A percentile compares a stretch with the other conserved stretches of the same genome.
phyloP scores from a whole-genome alignment of 2,888 invertebrate species.

The Torymus tubicola region DNA sequence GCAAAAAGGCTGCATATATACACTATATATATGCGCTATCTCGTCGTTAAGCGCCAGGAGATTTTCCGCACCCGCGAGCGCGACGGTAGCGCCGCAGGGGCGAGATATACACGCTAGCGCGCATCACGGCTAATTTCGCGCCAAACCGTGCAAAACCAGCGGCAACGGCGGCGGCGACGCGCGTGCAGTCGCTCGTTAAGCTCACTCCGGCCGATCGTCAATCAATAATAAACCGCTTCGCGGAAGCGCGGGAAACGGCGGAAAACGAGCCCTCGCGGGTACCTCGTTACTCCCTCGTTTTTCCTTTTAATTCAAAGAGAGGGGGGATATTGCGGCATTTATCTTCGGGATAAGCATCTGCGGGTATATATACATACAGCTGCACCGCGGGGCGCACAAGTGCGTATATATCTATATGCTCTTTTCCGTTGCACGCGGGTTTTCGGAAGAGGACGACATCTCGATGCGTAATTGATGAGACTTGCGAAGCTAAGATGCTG shows the following conservation, averaged over 20 bases:
- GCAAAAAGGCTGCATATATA: too few species aligned
- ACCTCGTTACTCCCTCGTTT: conserved; percentile 6
- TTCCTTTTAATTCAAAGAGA: background rate
- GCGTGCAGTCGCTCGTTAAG: conserved; percentile 1
- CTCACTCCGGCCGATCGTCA: conserved; percentile 5
- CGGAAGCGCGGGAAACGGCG: conserved; percentile 14
- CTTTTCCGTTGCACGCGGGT: too few species aligned
- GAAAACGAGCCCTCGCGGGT: conserved; percentile 22
- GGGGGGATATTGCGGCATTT: conserved; percentile 25
- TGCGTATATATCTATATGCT: too few species aligned
- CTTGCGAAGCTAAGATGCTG: background rate
- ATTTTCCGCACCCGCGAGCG: too few species aligned
- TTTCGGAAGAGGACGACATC: background rate
- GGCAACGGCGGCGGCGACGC: background rate
- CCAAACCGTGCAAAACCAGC: conserved; percentile 14
- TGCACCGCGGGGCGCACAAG: conserved; percentile 26
- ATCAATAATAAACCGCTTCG: conserved; percentile 45
- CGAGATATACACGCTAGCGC: background rate
- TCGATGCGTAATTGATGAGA: conserved; percentile 30
- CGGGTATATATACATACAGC: background rate
- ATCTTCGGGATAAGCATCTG: conserved; percentile 44
- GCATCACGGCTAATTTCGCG: conserved; percentile 4
- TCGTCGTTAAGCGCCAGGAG: too few species aligned
- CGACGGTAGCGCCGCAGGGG: too few species aligned
- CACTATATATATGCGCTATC: too few species aligned